Base-by-base conservation (phyloP, 2,797 vertebrate species). In the Pipistrellus pipistrellus region DNA sequence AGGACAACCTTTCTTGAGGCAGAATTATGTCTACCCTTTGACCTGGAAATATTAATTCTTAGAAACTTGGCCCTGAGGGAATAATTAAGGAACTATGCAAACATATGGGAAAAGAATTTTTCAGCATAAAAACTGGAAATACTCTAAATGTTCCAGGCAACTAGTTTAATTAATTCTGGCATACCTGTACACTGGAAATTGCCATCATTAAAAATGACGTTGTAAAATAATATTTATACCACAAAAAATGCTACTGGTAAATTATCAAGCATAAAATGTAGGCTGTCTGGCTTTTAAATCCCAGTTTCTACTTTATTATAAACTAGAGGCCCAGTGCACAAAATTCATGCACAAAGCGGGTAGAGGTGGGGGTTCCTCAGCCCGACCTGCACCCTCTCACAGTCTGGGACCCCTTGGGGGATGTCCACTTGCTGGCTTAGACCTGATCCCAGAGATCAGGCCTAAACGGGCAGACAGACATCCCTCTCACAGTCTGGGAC, bases 61-160 rank as follows among this genome's bases (percentile, higher is more conserved):
- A 89, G 87, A 25, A 94, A 81, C 18, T 21, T 20, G 23, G 14
- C 64, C 53, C 25, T 2, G 5, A 87, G 91, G 84, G 92, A 77
- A 84, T 72, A 88, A 95, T 72, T 88, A 90, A 90, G 81, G 32
- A 91, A 95, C 38, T 64, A 71, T 4, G 38, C 71, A 92, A 86
- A 92, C 57, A 77, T 73, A 53, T 48, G 85, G 78, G 69, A 66
- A 85, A 1, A 27, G 48, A 6, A 14, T 23, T 81, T 88, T 92
- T 55, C 41, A 30, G 62, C 69, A 35, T 41, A 71, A 83, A 83
- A 82, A 73, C 35, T 88, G 25, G 64, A 53, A 92, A 85, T 2
- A 7, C 51, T 81, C 62, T 80, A 46, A 71, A 66, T 20, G 57
- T 83, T 85, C 21, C 88, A 53, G 48, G 46, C 11, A 20, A 62